These are phyloP conservation scores for Pararge aegeria DNA, from an alignment of 1,140 invertebrate genomes.

Conservation along the genomic window DNA sequence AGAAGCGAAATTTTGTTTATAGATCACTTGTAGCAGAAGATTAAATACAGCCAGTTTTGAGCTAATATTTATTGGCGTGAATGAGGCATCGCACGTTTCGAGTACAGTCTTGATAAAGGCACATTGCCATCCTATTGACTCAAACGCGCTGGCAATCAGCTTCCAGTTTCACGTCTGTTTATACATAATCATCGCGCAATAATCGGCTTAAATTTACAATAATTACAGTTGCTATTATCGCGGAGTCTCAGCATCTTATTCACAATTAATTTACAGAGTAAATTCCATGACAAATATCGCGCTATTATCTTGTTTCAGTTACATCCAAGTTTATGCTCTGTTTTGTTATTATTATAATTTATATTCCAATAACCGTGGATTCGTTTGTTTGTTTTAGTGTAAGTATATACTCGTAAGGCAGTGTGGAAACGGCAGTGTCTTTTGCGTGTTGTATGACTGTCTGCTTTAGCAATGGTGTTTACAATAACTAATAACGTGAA, in stretches of 20 bases:
- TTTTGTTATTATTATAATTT: not conserved
- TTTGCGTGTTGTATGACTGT: constrained; percentile 18
- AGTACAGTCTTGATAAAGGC: constrained; percentile 15
- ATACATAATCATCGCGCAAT: constrained; percentile 17
- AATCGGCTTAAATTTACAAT: constrained; percentile 16
- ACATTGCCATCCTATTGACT: constrained; percentile 22
- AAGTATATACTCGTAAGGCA: constrained; percentile 14
- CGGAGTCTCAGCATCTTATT: constrained; percentile 17
- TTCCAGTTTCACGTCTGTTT: constrained; percentile 26
- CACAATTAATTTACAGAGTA: constrained; percentile 15
- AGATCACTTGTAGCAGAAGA: not conserved
- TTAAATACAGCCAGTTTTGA: constrained; percentile 5
- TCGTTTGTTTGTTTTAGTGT: constrained; percentile 7
- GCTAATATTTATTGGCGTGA: not conserved
- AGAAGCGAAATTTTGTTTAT: too few species aligned
- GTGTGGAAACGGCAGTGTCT: constrained; percentile 7
- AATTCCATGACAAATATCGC: constrained; percentile 20
- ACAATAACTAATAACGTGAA: constrained; percentile 33
- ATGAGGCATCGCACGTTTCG: constrained; percentile 4
- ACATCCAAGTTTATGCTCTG: not conserved
- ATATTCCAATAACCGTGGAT: not conserved
- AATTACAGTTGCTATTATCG: constrained; percentile 19
- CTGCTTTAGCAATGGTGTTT: constrained; percentile 31
- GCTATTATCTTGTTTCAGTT: not conserved
- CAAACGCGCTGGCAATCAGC: constrained; percentile 28